A percentile compares a stretch with the other conserved stretches of the same genome.
Evolutionary conservation across 2,113 vertebrate genomes (phyloP).

Genomic region (Myrmophylax atrothorax): DNA sequence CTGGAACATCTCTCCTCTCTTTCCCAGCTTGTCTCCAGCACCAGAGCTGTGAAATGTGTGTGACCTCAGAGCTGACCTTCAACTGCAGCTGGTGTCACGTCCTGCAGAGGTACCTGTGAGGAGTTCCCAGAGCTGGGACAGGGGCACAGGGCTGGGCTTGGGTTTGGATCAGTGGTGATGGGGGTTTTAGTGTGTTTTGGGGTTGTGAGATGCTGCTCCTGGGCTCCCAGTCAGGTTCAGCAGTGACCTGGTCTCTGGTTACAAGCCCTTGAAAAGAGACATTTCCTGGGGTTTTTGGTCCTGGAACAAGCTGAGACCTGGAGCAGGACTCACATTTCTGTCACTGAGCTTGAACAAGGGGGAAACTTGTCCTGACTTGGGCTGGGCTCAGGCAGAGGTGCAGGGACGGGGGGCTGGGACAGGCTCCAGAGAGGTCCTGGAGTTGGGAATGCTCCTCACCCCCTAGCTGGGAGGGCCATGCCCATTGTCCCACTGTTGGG

Average conservation of each 20-base stretch:
- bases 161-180: accelerated
- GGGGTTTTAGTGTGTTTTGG: accelerated
- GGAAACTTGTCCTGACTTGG: accelerated
- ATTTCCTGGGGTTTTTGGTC: background rate
- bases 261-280: background rate
- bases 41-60: slow-evolving; percentile 83
- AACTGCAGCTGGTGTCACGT: slow-evolving; percentile 94
- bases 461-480: background rate
- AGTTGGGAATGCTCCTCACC: background rate
- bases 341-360: accelerated
- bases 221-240: accelerated
- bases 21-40: slow-evolving; percentile 90
- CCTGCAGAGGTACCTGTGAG: slow-evolving; percentile 83
- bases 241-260: accelerated
- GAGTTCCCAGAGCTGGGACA: background rate
- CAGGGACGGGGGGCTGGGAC: background rate
- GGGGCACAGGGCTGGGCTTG: background rate
- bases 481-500: background rate
- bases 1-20: background rate
- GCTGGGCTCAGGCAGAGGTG: background rate
- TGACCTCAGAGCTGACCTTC: slow-evolving; percentile 81
- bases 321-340: background rate
- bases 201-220: background rate
- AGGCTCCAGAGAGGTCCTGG: background rate
- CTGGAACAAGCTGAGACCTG: background rate